These are phyloP conservation scores for Protonibea diacanthus DNA, from an alignment of 2,797 vertebrate genomes.

Conservation along the genomic window DNA sequence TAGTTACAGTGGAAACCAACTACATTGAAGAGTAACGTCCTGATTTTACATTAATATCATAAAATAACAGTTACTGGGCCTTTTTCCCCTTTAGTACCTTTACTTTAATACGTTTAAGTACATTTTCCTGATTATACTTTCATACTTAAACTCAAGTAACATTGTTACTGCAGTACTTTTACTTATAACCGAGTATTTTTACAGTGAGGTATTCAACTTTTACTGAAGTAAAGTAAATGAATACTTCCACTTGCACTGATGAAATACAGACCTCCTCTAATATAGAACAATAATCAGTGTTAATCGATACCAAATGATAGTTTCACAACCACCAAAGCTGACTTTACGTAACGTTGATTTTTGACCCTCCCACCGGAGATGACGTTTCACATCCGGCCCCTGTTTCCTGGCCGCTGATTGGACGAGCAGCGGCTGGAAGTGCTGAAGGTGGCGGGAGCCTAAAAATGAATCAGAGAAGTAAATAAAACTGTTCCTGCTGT, in stretches of 20 bases:
- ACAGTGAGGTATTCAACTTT: not conserved
- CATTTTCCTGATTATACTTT: not conserved
- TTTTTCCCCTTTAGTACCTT: no score
- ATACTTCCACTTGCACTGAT: not conserved
- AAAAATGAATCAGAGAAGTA: not conserved
- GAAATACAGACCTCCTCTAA: not conserved
- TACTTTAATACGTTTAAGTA: no score
- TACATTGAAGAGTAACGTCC: no score
- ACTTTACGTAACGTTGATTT: fast-evolving
- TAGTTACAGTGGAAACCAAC: no score
- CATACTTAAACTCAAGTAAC: not conserved
- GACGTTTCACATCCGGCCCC: not conserved
- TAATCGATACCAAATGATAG: not conserved
- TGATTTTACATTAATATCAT: no score
- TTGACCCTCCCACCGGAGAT: constrained; percentile 33
- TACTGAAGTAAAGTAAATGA: not conserved
- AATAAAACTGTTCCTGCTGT: not conserved
- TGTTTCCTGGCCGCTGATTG: constrained; percentile 60
- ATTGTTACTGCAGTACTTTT: no score
- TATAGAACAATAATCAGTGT: not conserved
- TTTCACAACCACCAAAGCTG: not conserved
- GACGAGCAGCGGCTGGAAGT: not conserved
- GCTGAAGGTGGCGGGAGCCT: constrained; percentile 62
- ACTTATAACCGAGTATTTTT: not conserved
- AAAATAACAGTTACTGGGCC: no score